Base-by-base conservation (phyloP, 2,888 invertebrate genomes). In the Eupithecia vulgata region DNA sequence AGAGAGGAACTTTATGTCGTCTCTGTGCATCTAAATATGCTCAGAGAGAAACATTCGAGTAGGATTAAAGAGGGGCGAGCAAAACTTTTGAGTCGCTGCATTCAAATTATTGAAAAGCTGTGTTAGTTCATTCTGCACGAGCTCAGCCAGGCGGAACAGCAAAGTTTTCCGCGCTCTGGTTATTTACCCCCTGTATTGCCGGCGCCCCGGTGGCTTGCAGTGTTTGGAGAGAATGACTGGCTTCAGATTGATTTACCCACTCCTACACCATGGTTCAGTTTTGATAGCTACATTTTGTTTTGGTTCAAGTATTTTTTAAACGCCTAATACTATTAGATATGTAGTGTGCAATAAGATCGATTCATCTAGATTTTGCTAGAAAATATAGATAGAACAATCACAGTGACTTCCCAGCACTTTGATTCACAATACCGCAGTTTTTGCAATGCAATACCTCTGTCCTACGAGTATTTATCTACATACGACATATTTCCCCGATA, bases 171-270 rank as follows among this genome's bases (percentile, higher is more conserved):
- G 25, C 57, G 57, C 52, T 52, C 21, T 52, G 52, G 21, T 57
- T 25, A 25, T 57, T 10, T 57, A 57, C 57, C 10, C 48, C 12
- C 57, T 57, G 25, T 57, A 25, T 52, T 4, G 48, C 25, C 57
- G 2, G 12, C 57, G 25, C 1, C 21, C 1, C 48, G 48, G 21
- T 21, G 57, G 57, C 25, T 57, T 10, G 21, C 57, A 25, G 25
- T 57, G 57, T 57, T 52, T 57, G 57, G 57, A 57, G 57, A 45
- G 45, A 52, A 10, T 48, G n/a, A 48, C 7, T 52, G 52, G 52
- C 52, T 52, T 21, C 4, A 52, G 21, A 52, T 52, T 52, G 21
- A 21, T 52, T 52, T 52, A 21, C 21, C 45, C 17, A 45, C 45
- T 52, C 52, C 21, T 21, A 52, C 4, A 21, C 10, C 52, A 48